phyloP scores from a whole-genome alignment of 2,888 invertebrate genomes.

The Holacanthella duospinosa region DNA sequence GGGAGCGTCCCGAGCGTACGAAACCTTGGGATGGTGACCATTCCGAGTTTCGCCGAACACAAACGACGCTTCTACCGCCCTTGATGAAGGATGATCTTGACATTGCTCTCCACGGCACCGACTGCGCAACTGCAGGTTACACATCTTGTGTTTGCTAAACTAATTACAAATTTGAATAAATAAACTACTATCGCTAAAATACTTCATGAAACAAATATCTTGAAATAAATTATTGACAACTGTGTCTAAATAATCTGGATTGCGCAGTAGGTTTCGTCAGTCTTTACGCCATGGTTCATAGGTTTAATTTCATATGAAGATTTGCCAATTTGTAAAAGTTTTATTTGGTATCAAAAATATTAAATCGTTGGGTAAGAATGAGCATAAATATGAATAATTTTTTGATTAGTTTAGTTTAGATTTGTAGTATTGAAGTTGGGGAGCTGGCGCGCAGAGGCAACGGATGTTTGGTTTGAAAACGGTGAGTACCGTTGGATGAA shows the following conservation, averaged over 20 bases:
- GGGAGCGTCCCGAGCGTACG: constrained; percentile 30
- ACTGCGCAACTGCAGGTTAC: constrained; percentile 13
- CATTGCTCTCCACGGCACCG: constrained; percentile 26
- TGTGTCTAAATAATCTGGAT: too few relatives aligned
- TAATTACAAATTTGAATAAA: too few relatives aligned
- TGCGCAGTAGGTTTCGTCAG: too few relatives aligned
- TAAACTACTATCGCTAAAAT: neutral
- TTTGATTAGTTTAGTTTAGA: too few relatives aligned
- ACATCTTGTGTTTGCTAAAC: constrained; percentile 11
- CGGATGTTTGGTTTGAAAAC: neutral
- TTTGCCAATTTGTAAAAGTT: neutral
- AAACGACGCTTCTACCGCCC: constrained; percentile 27
- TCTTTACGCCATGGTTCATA: neutral
- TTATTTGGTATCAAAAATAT: neutral
- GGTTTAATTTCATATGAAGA: neutral
- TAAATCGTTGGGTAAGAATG: too few relatives aligned
- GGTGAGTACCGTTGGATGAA: too few relatives aligned
- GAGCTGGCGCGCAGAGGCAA: too few relatives aligned
- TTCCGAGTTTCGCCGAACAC: constrained; percentile 31
- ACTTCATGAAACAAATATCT: neutral
- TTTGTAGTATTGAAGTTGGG: too few relatives aligned
- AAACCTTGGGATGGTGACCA: constrained; percentile 34
- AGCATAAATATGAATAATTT: too few relatives aligned
- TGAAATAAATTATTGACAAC: too few relatives aligned
- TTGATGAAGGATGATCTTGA: constrained; percentile 32